Percentiles rank a stretch among this genome's conserved stretches.
Evolutionary conservation across 2,797 vertebrate genomes (phyloP).

Genomic region (Mormyrops attenuatus): DNA sequence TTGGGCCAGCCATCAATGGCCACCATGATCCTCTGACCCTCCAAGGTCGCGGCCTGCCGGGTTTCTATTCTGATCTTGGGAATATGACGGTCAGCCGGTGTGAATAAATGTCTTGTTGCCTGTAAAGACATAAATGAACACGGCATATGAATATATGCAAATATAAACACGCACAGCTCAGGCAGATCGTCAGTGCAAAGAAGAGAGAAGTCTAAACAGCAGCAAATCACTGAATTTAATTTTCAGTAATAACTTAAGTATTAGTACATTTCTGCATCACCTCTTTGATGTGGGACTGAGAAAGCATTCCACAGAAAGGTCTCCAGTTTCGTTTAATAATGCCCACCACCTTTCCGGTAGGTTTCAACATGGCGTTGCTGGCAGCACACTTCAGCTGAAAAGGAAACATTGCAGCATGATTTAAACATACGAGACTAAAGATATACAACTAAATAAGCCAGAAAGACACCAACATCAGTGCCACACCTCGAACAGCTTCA

Average conservation of each 20-base stretch:
- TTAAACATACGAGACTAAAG: not conserved
- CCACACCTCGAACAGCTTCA: not conserved
- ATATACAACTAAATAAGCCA: not conserved
- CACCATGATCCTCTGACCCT: conserved; percentile 91
- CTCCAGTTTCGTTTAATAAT: conserved; percentile 97
- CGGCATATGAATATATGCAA: not conserved
- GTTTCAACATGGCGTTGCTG: conserved; percentile 64
- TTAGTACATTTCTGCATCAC: conserved; percentile 30
- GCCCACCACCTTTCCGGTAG: conserved; percentile 84
- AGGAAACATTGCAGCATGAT: conserved; percentile 12
- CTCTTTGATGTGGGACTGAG: conserved; percentile 83
- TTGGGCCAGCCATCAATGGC: conserved; percentile 93
- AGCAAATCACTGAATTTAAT: not conserved
- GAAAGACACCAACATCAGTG: not conserved
- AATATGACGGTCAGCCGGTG: conserved; percentile 87
- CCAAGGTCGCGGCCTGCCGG: conserved; percentile 75
- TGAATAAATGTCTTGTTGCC: conserved; percentile 92
- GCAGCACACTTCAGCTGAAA: conserved; percentile 62
- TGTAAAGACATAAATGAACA: conserved; percentile 40
- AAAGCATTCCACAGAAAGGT: conserved; percentile 92
- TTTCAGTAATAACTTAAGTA: not conserved
- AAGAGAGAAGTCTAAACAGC: not conserved
- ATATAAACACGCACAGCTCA: not conserved
- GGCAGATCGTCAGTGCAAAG: not conserved
- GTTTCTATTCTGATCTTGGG: conserved; percentile 95